Evolutionary conservation across 2,797 vertebrate genomes (phyloP).

Genomic region (Sebastes nivosus): DNA sequence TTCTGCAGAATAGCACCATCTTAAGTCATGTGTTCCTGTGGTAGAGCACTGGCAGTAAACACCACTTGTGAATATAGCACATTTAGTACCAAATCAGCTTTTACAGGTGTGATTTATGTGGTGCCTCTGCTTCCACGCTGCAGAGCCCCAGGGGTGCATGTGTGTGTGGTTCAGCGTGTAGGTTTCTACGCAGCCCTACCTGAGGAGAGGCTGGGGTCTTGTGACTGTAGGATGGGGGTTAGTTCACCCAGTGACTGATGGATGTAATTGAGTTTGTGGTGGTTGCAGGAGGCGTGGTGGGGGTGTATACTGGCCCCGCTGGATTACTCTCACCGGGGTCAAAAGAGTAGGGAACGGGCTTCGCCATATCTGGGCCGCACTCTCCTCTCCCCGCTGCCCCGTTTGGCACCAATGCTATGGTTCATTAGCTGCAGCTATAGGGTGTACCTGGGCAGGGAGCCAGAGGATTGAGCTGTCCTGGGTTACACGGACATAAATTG

Average conservation of each 20-base stretch:
- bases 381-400: constrained; percentile 56
- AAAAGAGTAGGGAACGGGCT: constrained; percentile 63
- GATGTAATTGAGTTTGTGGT: constrained; percentile 61
- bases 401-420: constrained; percentile 67
- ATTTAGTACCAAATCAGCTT: constrained; percentile 75
- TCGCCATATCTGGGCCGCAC: constrained; percentile 61
- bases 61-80: constrained; percentile 69
- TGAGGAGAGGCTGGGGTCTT: constrained; percentile 36
- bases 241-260: constrained; percentile 58
- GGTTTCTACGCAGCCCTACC: constrained; percentile 37
- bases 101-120: constrained; percentile 77
- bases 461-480: constrained; percentile 72
- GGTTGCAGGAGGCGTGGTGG: constrained; percentile 53
- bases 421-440: constrained; percentile 77
- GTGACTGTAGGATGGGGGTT: constrained; percentile 26
- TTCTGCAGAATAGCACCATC: constrained; percentile 3
- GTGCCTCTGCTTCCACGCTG: constrained; percentile 34
- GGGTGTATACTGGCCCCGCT: constrained; percentile 75
- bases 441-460: constrained; percentile 68
- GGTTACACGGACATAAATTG: constrained; percentile 68
- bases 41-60: constrained; percentile 65
- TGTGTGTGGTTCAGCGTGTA: background rate
- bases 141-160: background rate
- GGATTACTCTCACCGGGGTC: constrained; percentile 70
- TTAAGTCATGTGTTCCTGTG: constrained; percentile 57